Conservation (phyloP, 2,113 vertebrate species). For the Sinocyclocheilus rhinocerous region DNA sequence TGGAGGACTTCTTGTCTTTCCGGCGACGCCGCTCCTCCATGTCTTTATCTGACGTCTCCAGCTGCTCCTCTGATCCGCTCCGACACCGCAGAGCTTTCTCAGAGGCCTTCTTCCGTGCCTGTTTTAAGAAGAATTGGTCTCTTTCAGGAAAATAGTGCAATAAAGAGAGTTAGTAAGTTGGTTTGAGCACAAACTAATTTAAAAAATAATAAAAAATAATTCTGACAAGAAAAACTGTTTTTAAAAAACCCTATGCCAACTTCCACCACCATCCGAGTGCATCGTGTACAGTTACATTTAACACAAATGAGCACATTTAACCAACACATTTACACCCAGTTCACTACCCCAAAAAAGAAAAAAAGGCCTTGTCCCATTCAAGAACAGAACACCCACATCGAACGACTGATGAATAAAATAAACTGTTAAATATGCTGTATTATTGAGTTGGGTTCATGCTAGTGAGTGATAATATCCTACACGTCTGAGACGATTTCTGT, state of each 20-base stretch:
- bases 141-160: conserved; percentile 99
- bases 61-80: conserved; percentile 84
- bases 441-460: too few relatives aligned
- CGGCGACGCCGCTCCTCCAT: conserved; percentile 92
- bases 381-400: too few relatives aligned
- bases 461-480: not conserved
- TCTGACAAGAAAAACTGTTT: conserved; percentile 82
- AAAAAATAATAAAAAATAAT: conserved; percentile 63
- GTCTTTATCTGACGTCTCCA: conserved; percentile 87
- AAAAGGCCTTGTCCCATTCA: not conserved
- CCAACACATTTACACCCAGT: conserved; percentile 22
- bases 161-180: conserved; percentile 99
- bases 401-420: not conserved
- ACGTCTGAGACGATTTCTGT: not conserved
- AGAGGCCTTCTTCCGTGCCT: conserved; percentile 95
- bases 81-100: conserved; percentile 91
- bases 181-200: conserved; percentile 78
- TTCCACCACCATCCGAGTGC: conserved; percentile 11
- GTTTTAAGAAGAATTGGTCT: conserved; percentile 99
- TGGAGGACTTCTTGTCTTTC: conserved; percentile 86
- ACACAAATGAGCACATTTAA: not conserved
- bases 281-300: not conserved
- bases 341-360: not conserved
- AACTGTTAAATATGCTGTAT: too few relatives aligned
- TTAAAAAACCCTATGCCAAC: not conserved